Base-by-base conservation (phyloP, 64 coral and sea anemone genomes). In the Anthopleura sola region DNA sequence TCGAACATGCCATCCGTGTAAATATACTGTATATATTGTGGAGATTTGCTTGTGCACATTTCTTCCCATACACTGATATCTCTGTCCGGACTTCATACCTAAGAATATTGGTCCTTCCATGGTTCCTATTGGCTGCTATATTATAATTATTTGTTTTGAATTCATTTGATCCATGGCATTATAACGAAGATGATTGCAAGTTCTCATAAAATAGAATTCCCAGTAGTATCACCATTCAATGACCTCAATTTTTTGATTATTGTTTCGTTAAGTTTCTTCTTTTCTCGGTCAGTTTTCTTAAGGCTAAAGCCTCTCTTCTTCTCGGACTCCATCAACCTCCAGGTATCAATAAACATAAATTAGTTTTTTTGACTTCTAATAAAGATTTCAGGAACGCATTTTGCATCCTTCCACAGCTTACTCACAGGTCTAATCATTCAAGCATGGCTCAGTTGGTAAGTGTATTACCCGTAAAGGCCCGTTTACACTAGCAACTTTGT, bases 231-330 rank as follows among this genome's bases (percentile, higher is more conserved):
- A 28, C 90, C 94, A 55, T 97, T 89, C 55, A 97, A 82, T 18
- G 94, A 83, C 38, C 87, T 92, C 0, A 97, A 68, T 34, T 83
- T 74, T 49, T 94, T 92, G 37, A 99, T 89, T 12, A 94, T 99
- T 51, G 97, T 90, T 78, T 99, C 97, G 40, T 89, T 95, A 11
- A 99, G 51, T 75, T 99, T 99, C 78, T 95, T 99, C 74, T 86
- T 91, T 23, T 99, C 97, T 0, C 97, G 97, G 60, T 99, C 97
- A 20, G 83, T 85, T 86, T 99, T 99, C 32, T 90, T 88, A 33
- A 94, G 55, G 16, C 86, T 85, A 68, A 99, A 92, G 8, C 93
- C 93, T 76, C 68, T 86, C 39, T 91, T 99, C 76, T 92, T 94
- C 68, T 94, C 93, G 7, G 97, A 87, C 44, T 92, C 86, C 90